Percentiles rank a stretch among this genome's conserved stretches.
These are phyloP conservation scores for Microtus montanus DNA, from an alignment of 2,113 vertebrate genomes.

Conservation along the genomic window DNA sequence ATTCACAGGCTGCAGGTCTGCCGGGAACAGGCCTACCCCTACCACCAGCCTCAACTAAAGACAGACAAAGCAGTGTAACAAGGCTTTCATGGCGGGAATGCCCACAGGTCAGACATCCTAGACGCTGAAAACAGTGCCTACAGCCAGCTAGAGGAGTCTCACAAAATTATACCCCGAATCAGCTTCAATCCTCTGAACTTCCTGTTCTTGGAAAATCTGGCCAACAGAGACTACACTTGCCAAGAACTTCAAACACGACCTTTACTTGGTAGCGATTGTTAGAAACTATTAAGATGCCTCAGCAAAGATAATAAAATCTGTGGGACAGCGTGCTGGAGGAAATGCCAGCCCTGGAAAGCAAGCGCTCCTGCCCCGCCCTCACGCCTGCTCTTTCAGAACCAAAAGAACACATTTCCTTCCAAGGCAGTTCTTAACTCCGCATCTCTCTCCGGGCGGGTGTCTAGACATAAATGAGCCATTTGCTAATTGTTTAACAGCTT, in stretches of 20 bases:
- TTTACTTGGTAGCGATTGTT: conserved; percentile 75
- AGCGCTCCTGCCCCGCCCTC: neutral
- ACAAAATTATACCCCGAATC: neutral
- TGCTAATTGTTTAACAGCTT: conserved; percentile 74
- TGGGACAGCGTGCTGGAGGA: conserved; percentile 65
- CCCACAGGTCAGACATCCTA: neutral
- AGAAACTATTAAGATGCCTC: conserved; percentile 76
- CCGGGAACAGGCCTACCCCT: neutral
- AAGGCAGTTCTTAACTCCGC: conserved; percentile 25
- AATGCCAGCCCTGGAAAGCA: conserved; percentile 71
- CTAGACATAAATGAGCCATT: conserved; percentile 70
- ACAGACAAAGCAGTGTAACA: neutral
- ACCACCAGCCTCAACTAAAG: neutral
- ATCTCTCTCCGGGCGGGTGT: conserved; percentile 24
- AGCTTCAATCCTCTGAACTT: conserved; percentile 35
- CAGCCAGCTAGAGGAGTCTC: neutral
- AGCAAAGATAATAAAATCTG: conserved; percentile 71
- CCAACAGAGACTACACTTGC: conserved; percentile 62
- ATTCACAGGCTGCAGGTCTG: neutral
- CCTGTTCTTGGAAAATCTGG: conserved; percentile 38
- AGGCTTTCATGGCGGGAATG: neutral
- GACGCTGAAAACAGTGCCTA: neutral
- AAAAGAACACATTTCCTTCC: conserved; percentile 32
- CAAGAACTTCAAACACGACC: conserved; percentile 69
- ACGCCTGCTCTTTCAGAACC: neutral